Conservation (phyloP, 1,140 invertebrate genomes). For the Gonioctena quinquepunctata region DNA sequence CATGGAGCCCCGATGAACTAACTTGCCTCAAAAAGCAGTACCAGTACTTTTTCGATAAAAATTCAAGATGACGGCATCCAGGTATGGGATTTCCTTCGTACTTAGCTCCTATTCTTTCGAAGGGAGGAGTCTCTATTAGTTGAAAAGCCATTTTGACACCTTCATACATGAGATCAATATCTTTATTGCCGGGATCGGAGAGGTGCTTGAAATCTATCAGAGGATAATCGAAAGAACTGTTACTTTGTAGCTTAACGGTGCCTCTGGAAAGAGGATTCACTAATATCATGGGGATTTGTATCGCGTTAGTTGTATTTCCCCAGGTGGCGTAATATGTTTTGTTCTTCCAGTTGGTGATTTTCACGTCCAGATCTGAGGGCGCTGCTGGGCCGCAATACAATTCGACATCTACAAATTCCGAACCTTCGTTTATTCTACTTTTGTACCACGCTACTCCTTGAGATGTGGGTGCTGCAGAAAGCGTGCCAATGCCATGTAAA, state of each 20-base stretch:
- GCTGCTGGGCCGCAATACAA: constrained; percentile 16
- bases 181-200: constrained; percentile 65
- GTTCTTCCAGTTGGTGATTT: not conserved
- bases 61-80: not conserved
- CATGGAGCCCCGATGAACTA: constrained; percentile 31
- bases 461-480: constrained; percentile 27
- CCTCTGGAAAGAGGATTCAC: constrained; percentile 79
- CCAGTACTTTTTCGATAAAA: not conserved
- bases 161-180: constrained; percentile 63
- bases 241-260: constrained; percentile 68
- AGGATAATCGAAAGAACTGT: constrained; percentile 75
- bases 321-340: constrained; percentile 16
- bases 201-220: constrained; percentile 81
- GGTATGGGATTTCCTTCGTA: not conserved
- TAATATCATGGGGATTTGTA: constrained; percentile 49
- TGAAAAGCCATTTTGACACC: constrained; percentile 58
- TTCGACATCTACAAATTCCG: constrained; percentile 34
- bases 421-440: constrained; percentile 5
- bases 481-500: constrained; percentile 22
- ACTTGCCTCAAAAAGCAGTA: constrained; percentile 4
- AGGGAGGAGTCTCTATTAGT: not conserved
- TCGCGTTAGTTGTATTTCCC: constrained; percentile 57
- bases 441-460: constrained; percentile 29
- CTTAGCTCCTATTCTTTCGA: not conserved
- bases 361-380: constrained; percentile 7